These are phyloP conservation scores for Tinea pellionella DNA, from an alignment of 2,888 invertebrate species.

Conservation along the genomic window DNA sequence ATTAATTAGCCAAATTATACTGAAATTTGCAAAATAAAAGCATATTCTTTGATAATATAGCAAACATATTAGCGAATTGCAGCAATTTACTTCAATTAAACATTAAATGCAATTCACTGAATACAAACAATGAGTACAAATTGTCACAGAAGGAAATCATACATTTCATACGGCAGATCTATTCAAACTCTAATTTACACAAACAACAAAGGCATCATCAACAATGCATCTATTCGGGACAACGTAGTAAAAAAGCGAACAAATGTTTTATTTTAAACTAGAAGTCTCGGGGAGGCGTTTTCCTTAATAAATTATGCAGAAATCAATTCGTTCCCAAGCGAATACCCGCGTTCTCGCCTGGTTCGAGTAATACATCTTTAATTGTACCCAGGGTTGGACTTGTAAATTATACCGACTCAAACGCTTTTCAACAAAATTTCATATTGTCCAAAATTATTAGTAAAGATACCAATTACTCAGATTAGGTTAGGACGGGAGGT, in stretches of 20 bases:
- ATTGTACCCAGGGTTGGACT: constrained; percentile 44
- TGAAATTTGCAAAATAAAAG: neutral
- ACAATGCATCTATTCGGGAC: constrained; percentile 50
- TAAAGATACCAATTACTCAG: too few species aligned
- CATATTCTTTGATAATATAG: neutral
- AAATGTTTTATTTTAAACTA: constrained; percentile 61
- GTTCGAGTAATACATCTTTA: constrained; percentile 65
- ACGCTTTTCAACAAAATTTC: neutral
- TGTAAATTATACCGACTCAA: constrained; percentile 16
- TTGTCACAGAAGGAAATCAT: neutral
- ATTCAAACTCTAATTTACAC: constrained; percentile 21
- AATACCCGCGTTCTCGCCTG: constrained; percentile 39
- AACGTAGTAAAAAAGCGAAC: constrained; percentile 58
- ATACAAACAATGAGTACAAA: neutral
- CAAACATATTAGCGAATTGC: neutral
- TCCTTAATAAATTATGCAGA: constrained; percentile 65
- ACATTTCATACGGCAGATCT: neutral
- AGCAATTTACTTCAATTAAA: neutral
- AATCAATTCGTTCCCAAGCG: constrained; percentile 63
- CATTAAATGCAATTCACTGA: neutral
- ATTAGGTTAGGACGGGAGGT: too few species aligned
- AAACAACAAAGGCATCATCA: constrained; percentile 32
- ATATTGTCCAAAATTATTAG: neutral
- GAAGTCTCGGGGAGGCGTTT: constrained; percentile 52
- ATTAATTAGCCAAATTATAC: neutral